Percentiles rank a stretch among this genome's conserved stretches.
Evolutionary conservation across 2,888 invertebrate species (phyloP).

Genomic region (Apantesis nais): DNA sequence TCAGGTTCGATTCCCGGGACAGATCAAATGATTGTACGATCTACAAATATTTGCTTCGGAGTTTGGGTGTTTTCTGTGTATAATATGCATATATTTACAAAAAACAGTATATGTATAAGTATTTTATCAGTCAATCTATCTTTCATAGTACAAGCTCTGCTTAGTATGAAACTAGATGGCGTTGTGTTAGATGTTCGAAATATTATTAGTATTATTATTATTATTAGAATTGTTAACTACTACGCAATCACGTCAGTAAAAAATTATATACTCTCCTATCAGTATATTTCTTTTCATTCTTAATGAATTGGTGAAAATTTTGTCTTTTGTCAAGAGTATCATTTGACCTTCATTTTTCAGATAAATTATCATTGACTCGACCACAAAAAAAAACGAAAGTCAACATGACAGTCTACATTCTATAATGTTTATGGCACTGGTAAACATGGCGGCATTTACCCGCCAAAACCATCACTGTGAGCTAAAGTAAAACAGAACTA

Average conservation of each 20-base stretch:
- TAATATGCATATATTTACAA: no score
- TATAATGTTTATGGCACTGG: background rate
- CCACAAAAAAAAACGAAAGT: background rate
- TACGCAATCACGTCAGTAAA: background rate
- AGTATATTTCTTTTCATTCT: background rate
- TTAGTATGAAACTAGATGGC: no score
- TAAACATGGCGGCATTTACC: conserved; percentile 5
- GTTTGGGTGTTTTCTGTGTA: no score
- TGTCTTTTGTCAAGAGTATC: background rate
- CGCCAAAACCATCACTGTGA: conserved; percentile 3
- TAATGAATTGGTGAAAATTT: background rate
- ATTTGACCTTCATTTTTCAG: background rate
- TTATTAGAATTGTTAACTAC: no score
- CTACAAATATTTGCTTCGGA: no score
- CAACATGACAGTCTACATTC: background rate
- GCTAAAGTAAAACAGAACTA: conserved; percentile 16
- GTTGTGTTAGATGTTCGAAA: no score
- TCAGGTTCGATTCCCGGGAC: no score
- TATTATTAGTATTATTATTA: no score
- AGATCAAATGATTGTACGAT: no score
- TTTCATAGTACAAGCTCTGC: no score
- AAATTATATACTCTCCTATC: background rate
- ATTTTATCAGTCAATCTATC: no score
- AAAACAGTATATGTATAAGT: no score
- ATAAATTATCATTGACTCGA: background rate